A percentile compares a stretch with the other conserved stretches of the same genome.
phyloP scores from a whole-genome alignment of 92 coral and sea anemone species.

The Palythoa grandis region DNA sequence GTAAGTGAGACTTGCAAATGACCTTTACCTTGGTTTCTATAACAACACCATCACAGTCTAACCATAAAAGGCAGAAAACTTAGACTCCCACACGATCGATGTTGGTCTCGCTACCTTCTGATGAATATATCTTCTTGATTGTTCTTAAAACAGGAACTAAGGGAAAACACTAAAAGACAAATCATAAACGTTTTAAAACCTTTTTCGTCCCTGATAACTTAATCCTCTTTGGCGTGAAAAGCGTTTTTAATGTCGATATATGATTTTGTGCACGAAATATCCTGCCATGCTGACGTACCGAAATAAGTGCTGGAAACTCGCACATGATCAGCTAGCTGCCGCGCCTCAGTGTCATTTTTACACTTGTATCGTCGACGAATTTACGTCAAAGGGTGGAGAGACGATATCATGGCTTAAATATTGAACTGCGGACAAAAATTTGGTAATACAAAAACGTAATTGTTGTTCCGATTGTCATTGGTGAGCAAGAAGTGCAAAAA shows the following conservation, averaged over 20 bases:
- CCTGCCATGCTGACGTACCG: background rate
- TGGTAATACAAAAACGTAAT: too few relatives aligned
- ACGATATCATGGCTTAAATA: too few relatives aligned
- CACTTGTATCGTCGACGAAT: too few relatives aligned
- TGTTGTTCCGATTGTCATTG: too few relatives aligned
- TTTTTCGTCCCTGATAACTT: background rate
- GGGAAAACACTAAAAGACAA: background rate
- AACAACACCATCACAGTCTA: background rate
- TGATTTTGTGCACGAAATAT: background rate
- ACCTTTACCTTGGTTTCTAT: conserved; percentile 19
- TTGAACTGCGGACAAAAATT: too few relatives aligned
- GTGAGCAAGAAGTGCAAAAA: too few relatives aligned
- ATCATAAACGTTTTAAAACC: background rate
- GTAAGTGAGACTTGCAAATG: background rate
- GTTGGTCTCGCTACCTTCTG: background rate
- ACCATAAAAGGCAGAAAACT: background rate
- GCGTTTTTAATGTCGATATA: background rate
- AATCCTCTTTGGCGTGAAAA: background rate
- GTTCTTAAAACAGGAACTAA: background rate
- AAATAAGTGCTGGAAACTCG: background rate
- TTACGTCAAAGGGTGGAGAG: too few relatives aligned
- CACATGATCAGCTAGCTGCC: background rate
- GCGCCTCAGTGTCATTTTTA: too few relatives aligned
- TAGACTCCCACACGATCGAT: background rate
- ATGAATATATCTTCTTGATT: background rate